Evolutionary conservation across 1,140 invertebrate species (phyloP).

Genomic region (Drosophila rhopaloa): DNA sequence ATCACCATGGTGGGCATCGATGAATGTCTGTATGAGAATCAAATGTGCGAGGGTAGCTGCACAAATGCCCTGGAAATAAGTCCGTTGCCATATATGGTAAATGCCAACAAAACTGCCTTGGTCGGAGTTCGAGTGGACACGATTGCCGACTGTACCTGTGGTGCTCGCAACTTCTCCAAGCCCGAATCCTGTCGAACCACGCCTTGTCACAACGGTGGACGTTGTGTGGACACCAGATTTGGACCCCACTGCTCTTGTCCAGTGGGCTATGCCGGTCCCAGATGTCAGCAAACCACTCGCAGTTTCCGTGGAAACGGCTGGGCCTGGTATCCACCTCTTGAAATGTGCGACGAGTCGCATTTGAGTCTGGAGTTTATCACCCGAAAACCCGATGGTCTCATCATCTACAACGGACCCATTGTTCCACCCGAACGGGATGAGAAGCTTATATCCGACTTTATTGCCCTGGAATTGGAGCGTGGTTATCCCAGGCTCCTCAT

Average conservation of each 20-base stretch:
- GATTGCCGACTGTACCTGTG: constrained; percentile 95
- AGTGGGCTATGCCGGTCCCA: constrained; percentile 95
- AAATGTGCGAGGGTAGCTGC: constrained; percentile 97
- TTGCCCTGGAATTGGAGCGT: constrained; percentile 95
- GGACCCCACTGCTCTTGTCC: constrained; percentile 95
- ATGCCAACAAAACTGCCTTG: constrained; percentile 97
- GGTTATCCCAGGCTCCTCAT: constrained; percentile 95
- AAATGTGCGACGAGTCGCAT: constrained; percentile 98
- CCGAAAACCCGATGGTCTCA: constrained; percentile 93
- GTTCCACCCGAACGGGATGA: constrained; percentile 95
- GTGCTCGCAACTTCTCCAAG: constrained; percentile 95
- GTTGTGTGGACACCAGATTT: constrained; percentile 95
- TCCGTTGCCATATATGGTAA: constrained; percentile 96
- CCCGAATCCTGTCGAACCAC: constrained; percentile 94
- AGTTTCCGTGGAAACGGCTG: constrained; percentile 96
- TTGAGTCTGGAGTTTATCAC: constrained; percentile 98
- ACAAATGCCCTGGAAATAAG: constrained; percentile 96
- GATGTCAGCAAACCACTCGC: constrained; percentile 97
- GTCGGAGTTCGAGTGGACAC: constrained; percentile 96
- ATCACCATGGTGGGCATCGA: constrained; percentile 99
- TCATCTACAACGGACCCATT: constrained; percentile 98
- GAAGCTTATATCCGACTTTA: constrained; percentile 95
- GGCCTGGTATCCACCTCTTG: constrained; percentile 97
- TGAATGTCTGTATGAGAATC: constrained; percentile 97
- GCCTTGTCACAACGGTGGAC: constrained; percentile 97